These are phyloP conservation scores for Phoxinus phoxinus DNA, from an alignment of 2,113 vertebrate species.

Conservation along the genomic window DNA sequence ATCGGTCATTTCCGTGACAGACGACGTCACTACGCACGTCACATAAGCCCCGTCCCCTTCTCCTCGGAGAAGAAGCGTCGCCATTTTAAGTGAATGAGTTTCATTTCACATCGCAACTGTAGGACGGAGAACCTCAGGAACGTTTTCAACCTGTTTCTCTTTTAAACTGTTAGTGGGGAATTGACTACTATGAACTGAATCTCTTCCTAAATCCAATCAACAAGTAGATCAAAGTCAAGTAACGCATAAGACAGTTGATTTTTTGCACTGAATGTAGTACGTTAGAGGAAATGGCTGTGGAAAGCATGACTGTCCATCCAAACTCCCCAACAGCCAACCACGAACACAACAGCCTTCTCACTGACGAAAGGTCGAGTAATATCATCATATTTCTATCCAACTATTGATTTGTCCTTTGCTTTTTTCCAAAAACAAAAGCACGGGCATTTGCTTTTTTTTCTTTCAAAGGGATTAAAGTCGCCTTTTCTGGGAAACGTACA, in stretches of 20 bases:
- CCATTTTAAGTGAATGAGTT: constrained; percentile 84
- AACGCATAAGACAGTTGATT: constrained; percentile 84
- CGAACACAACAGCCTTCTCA: constrained; percentile 88
- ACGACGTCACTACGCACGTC: constrained; percentile 58
- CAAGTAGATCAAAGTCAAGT: constrained; percentile 83
- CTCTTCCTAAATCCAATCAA: constrained; percentile 78
- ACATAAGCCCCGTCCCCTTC: constrained; percentile 59
- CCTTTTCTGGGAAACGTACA: constrained; percentile 82
- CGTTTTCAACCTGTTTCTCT: constrained; percentile 81
- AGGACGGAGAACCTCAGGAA: constrained; percentile 83
- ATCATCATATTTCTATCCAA: constrained; percentile 84
- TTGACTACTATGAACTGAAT: constrained; percentile 83
- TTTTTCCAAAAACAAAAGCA: constrained; percentile 78
- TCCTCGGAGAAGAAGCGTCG: constrained; percentile 71
- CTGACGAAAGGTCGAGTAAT: constrained; percentile 93
- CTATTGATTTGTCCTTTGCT: constrained; percentile 84
- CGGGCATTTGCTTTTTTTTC: constrained; percentile 75
- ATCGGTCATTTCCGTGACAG: constrained; percentile 49
- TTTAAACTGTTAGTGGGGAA: constrained; percentile 81
- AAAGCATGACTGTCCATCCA: constrained; percentile 91
- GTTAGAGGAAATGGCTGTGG: constrained; percentile 89
- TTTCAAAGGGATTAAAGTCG: constrained; percentile 81
- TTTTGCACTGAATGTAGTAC: constrained; percentile 82
- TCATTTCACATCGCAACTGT: constrained; percentile 83
- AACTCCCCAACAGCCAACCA: constrained; percentile 87